These are phyloP conservation scores for Aptenodytes patagonicus DNA, from an alignment of 2,113 vertebrate species.

Conservation along the genomic window DNA sequence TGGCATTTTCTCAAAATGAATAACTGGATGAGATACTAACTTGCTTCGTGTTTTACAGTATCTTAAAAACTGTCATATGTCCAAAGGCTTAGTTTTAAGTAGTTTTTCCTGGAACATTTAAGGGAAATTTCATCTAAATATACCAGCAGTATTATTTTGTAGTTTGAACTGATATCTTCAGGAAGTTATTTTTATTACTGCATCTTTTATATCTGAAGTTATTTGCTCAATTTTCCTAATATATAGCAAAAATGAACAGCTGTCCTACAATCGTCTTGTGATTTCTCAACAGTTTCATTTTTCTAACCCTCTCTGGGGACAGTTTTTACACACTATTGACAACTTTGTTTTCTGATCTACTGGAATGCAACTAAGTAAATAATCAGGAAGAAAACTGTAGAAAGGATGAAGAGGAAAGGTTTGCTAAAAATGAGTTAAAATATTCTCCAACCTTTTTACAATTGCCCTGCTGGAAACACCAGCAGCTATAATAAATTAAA, in stretches of 20 bases:
- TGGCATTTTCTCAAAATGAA: slow-evolving; percentile 7
- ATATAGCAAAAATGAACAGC: not conserved
- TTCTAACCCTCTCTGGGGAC: not conserved
- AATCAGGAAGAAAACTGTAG: not conserved
- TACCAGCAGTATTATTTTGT: not conserved
- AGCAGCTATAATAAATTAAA: not conserved
- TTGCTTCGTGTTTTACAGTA: not conserved
- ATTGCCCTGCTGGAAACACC: not conserved
- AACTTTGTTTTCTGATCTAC: not conserved
- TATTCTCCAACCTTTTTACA: not conserved
- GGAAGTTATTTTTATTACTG: not conserved
- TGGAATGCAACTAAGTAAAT: not conserved
- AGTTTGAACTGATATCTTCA: not conserved
- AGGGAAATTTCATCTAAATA: slow-evolving; percentile 17
- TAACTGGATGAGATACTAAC: not conserved
- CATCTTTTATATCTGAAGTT: not conserved
- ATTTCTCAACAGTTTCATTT: not conserved
- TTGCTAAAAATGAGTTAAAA: slow-evolving; percentile 4
- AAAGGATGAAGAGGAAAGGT: not conserved
- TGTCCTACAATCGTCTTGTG: not conserved
- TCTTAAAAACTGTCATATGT: not conserved
- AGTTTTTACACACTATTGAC: not conserved
- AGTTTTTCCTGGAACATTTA: slow-evolving; percentile 9
- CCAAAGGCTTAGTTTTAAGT: not conserved
- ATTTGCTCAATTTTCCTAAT: not conserved